Evolutionary conservation across 1,140 invertebrate species (phyloP).

Genomic region (Brachystomella parvula): DNA sequence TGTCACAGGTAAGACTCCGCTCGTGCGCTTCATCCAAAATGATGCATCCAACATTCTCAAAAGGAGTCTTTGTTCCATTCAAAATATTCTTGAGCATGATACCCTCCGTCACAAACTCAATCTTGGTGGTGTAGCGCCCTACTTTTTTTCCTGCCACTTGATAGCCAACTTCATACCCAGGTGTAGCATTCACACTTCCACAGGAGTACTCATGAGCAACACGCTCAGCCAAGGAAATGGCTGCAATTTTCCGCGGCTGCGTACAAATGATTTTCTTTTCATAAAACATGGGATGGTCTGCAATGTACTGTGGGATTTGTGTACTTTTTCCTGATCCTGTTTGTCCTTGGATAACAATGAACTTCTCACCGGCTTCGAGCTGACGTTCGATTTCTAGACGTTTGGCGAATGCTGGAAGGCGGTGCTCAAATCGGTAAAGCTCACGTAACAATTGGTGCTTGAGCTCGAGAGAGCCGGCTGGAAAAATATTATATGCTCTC

Average conservation of each 20-base stretch:
- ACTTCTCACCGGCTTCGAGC: not conserved
- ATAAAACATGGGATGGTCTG: not conserved
- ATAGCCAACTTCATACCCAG: not conserved
- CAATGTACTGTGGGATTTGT: conserved; percentile 28
- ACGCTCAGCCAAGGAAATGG: conserved; percentile 46
- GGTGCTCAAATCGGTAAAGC: not conserved
- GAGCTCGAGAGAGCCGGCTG: too few species aligned
- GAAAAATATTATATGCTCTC: too few species aligned
- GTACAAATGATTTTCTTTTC: conserved; percentile 38
- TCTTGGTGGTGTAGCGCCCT: not conserved
- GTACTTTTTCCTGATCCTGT: conserved; percentile 43
- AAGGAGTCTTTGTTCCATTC: conserved; percentile 44
- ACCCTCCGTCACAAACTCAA: conserved; percentile 37
- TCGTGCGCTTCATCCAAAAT: conserved; percentile 74
- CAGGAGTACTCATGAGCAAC: conserved; percentile 15
- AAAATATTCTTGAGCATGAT: conserved; percentile 61
- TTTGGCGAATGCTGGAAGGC: conserved; percentile 4
- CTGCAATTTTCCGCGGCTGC: conserved; percentile 51
- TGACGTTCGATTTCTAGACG: conserved; percentile 2
- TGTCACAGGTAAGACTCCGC: conserved; percentile 56
- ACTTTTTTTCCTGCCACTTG: not conserved
- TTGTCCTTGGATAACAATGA: conserved; percentile 38
- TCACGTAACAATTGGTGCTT: not conserved
- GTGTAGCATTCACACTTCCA: not conserved
- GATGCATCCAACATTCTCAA: conserved; percentile 53